Percentiles rank a stretch among this genome's conserved stretches.
These are phyloP conservation scores for Caenorhabditis imperialis DNA, from an alignment of 2,888 invertebrate species.

Conservation along the genomic window DNA sequence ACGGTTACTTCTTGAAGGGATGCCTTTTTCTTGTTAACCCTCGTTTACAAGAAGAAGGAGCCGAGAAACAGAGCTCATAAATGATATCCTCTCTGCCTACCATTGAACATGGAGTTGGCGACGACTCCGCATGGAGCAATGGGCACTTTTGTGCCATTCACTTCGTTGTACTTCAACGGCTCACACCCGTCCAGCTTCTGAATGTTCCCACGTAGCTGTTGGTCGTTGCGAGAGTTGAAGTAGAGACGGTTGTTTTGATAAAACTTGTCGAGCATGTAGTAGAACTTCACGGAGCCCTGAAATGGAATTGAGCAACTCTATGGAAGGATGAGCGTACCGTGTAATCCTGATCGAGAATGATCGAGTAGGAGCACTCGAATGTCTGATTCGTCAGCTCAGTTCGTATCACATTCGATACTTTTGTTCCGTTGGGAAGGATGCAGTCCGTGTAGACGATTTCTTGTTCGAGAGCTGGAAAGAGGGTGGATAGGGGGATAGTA, in stretches of 20 bases:
- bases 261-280: slow-evolving; percentile 95
- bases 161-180: slow-evolving; percentile 52
- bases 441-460: slow-evolving; percentile 67
- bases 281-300: slow-evolving; percentile 89
- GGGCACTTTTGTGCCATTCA: slow-evolving; percentile 78
- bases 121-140: slow-evolving; percentile 98
- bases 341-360: slow-evolving; percentile 56
- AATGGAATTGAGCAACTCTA: too few species aligned
- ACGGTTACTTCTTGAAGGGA: too few species aligned
- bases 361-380: slow-evolving; percentile 46
- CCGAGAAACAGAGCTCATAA: too few species aligned
- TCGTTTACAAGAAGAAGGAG: too few species aligned
- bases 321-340: slow-evolving; percentile 33
- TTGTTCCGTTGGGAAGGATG: slow-evolving; percentile 27
- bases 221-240: slow-evolving; percentile 92
- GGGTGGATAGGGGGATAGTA: too few species aligned
- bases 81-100: too few species aligned
- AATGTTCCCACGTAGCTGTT: slow-evolving; percentile 85
- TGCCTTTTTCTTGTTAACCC: too few species aligned
- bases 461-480: slow-evolving; percentile 63
- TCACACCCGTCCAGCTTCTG: slow-evolving; percentile 80
- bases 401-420: slow-evolving; percentile 9
- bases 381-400: slow-evolving; percentile 22
- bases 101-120: slow-evolving; percentile 97
- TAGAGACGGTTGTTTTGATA: slow-evolving; percentile 98